These are phyloP conservation scores for Meleagris gallopavo DNA, from an alignment of 2,113 vertebrate species.

Conservation along the genomic window DNA sequence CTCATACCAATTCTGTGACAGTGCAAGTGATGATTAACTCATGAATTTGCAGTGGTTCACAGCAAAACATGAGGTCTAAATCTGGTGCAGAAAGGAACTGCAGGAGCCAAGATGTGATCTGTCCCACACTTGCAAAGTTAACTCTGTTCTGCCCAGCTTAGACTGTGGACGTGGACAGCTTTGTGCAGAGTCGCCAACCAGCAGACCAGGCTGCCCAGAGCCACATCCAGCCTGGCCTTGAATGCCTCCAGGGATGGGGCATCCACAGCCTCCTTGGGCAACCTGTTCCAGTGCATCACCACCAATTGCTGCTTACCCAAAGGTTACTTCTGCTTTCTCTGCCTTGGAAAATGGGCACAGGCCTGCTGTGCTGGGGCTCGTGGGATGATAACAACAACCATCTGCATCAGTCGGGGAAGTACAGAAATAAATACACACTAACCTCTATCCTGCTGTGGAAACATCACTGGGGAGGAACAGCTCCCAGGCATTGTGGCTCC, in stretches of 20 bases:
- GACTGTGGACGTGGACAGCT: too few relatives aligned
- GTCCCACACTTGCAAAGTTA: background rate
- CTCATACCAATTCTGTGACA: background rate
- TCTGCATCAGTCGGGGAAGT: background rate
- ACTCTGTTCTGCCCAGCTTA: background rate
- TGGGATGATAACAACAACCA: background rate
- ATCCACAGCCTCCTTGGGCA: too few relatives aligned
- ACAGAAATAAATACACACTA: rapidly evolving
- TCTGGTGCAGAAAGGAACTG: background rate
- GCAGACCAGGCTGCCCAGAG: too few relatives aligned
- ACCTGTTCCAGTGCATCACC: too few relatives aligned
- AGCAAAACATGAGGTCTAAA: background rate
- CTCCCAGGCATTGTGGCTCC: background rate
- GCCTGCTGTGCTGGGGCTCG: background rate
- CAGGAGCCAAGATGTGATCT: background rate
- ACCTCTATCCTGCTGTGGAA: background rate
- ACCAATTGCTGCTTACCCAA: rapidly evolving
- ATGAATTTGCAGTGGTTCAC: background rate
- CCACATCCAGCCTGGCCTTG: too few relatives aligned
- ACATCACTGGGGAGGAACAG: background rate
- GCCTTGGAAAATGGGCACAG: background rate
- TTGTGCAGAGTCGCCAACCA: too few relatives aligned
- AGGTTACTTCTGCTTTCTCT: background rate
- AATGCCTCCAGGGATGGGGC: too few relatives aligned
- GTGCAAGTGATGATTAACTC: background rate